Evolutionary conservation across 2,797 vertebrate species (phyloP).

Genomic region (Salmo trutta): DNA sequence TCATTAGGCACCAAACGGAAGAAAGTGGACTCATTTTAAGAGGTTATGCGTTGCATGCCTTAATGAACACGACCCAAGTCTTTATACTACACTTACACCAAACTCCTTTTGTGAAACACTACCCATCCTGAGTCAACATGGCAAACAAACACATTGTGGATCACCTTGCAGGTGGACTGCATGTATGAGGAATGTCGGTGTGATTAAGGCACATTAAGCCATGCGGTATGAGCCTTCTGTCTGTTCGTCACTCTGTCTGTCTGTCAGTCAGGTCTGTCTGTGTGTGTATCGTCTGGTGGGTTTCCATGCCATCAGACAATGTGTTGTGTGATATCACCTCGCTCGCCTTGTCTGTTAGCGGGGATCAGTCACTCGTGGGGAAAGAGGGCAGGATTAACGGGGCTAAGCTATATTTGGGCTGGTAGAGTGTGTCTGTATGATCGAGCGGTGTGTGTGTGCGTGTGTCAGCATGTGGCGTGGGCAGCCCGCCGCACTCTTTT

Average conservation of each 20-base stretch:
- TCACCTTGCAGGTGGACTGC: background rate
- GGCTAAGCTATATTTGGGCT: slow-evolving; percentile 4
- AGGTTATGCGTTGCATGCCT: background rate
- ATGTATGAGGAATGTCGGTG: background rate
- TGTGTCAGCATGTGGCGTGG: slow-evolving; percentile 1
- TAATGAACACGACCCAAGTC: background rate
- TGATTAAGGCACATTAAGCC: background rate
- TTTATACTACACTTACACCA: background rate
- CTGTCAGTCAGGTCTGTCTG: background rate
- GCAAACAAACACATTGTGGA: background rate
- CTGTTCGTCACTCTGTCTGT: background rate
- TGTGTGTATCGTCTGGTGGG: background rate
- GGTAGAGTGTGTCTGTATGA: background rate
- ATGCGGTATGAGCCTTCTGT: background rate
- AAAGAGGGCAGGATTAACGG: background rate
- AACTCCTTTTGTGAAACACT: background rate
- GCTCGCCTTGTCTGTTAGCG: background rate
- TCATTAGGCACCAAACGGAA: too few relatives aligned
- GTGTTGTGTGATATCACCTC: background rate
- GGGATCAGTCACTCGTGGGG: slow-evolving; percentile 2
- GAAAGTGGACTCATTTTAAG: too few relatives aligned
- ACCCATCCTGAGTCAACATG: background rate
- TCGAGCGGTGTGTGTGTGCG: background rate
- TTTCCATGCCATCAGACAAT: slow-evolving; percentile 6
- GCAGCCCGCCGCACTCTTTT: background rate